Evolutionary conservation across 1,140 invertebrate species (phyloP).

Genomic region (Frieseomelitta varia): DNA sequence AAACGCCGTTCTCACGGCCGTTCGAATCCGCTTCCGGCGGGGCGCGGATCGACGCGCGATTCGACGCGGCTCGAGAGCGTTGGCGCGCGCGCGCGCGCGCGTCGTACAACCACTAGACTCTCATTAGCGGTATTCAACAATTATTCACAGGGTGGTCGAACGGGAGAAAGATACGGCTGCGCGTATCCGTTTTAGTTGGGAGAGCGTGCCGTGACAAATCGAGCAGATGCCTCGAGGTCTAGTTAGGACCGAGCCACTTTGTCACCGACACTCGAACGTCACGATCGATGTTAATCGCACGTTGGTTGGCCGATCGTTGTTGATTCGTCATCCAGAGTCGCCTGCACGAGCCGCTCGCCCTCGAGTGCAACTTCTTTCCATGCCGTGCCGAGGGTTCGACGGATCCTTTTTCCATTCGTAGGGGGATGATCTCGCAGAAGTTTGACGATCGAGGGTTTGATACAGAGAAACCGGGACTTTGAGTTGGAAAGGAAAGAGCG

Average conservation of each 20-base stretch:
- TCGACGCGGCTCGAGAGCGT: constrained; percentile 65
- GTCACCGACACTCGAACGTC: constrained; percentile 58
- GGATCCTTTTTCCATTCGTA: no score
- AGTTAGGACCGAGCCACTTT: constrained; percentile 74
- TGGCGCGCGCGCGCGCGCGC: constrained; percentile 16
- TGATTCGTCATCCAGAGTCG: constrained; percentile 60
- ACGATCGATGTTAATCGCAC: constrained; percentile 69
- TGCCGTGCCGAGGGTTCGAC: no score
- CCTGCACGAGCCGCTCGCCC: background rate
- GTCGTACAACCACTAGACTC: constrained; percentile 73
- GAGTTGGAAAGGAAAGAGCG: background rate
- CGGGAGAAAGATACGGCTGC: constrained; percentile 57
- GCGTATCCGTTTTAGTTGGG: constrained; percentile 49
- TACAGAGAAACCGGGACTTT: no score
- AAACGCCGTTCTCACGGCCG: constrained; percentile 54
- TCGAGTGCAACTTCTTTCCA: background rate
- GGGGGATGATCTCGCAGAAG: background rate
- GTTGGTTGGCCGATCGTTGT: constrained; percentile 61
- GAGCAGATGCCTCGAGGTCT: constrained; percentile 78
- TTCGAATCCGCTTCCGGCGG: constrained; percentile 33
- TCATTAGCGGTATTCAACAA: constrained; percentile 81
- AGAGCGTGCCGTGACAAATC: constrained; percentile 76
- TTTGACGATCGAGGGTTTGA: background rate
- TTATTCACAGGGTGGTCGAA: constrained; percentile 76
- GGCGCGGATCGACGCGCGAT: constrained; percentile 50